A percentile compares a stretch with the other conserved stretches of the same genome.
Conservation (phyloP, 1,140 invertebrate genomes). For the Epicauta chinensis region DNA sequence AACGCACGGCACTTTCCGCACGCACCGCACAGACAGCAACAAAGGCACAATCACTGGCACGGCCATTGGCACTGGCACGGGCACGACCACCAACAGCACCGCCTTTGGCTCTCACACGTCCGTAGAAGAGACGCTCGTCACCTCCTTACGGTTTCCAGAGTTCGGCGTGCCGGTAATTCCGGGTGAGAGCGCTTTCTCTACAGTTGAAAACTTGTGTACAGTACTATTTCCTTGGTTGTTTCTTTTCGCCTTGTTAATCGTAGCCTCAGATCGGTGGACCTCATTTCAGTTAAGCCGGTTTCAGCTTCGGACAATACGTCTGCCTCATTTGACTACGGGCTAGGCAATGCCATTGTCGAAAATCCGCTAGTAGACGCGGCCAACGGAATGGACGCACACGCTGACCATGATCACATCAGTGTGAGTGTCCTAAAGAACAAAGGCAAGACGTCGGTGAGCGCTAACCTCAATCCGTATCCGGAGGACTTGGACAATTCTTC, state of each 20-base stretch:
- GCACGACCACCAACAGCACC: constrained; percentile 36
- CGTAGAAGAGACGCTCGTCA: constrained; percentile 42
- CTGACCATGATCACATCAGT: constrained; percentile 38
- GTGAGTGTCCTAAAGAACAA: constrained; percentile 41
- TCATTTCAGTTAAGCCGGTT: constrained; percentile 47
- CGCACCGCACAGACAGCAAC: constrained; percentile 36
- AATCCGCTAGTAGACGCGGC: constrained; percentile 41
- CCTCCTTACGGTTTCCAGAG: constrained; percentile 36
- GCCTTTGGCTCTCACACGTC: constrained; percentile 35
- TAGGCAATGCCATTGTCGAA: constrained; percentile 38
- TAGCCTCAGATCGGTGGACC: constrained; percentile 26
- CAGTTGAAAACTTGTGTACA: constrained; percentile 13
- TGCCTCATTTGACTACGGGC: constrained; percentile 37
- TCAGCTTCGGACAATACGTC: constrained; percentile 43
- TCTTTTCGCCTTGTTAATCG: constrained; percentile 10
- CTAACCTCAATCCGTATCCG: constrained; percentile 28
- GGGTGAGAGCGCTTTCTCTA: constrained; percentile 37
- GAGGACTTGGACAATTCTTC: constrained; percentile 26
- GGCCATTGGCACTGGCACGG: constrained; percentile 36
- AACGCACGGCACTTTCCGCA: constrained; percentile 38
- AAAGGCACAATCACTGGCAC: constrained; percentile 30
- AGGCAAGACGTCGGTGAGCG: constrained; percentile 23
- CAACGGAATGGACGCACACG: constrained; percentile 38
- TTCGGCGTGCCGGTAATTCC: constrained; percentile 33
- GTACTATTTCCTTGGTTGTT: constrained; percentile 10